Percentiles rank a stretch among this genome's conserved stretches.
These are phyloP conservation scores for Diaperis boleti DNA, from an alignment of 2,888 invertebrate genomes.

Conservation along the genomic window DNA sequence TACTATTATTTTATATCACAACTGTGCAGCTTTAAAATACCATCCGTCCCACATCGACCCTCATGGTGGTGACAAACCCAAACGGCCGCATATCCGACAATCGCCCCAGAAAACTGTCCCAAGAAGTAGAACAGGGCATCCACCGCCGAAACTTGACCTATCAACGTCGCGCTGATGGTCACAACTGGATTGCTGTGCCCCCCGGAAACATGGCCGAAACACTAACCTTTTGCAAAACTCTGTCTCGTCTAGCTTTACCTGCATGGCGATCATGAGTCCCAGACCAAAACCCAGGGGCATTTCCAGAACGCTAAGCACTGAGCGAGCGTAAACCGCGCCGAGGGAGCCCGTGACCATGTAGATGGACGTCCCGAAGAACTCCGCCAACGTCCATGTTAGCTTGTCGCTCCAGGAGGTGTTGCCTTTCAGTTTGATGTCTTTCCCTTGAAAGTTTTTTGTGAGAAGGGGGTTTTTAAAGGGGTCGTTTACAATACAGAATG, in stretches of 20 bases:
- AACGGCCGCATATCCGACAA: neutral
- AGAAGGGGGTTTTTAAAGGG: too few species aligned
- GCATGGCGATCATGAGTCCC: neutral
- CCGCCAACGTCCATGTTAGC: neutral
- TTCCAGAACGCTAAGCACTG: neutral
- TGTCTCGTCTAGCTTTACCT: neutral
- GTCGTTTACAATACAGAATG: too few species aligned
- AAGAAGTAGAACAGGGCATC: slow-evolving; percentile 73
- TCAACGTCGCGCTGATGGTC: slow-evolving; percentile 75
- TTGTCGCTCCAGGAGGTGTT: neutral
- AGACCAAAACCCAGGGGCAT: neutral
- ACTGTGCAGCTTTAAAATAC: too few species aligned
- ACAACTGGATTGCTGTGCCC: slow-evolving; percentile 1
- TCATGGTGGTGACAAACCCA: too few species aligned
- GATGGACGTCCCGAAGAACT: neutral
- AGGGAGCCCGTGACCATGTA: neutral
- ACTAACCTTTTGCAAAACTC: neutral
- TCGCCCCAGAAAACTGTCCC: slow-evolving; percentile 76
- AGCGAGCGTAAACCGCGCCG: neutral
- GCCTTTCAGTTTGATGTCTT: neutral
- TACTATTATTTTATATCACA: too few species aligned
- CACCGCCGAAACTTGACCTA: slow-evolving; percentile 70
- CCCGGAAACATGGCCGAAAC: neutral
- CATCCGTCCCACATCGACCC: too few species aligned
- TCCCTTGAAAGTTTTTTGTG: neutral